Conservation (phyloP, 2,888 invertebrate species). For the Noctua janthina region DNA sequence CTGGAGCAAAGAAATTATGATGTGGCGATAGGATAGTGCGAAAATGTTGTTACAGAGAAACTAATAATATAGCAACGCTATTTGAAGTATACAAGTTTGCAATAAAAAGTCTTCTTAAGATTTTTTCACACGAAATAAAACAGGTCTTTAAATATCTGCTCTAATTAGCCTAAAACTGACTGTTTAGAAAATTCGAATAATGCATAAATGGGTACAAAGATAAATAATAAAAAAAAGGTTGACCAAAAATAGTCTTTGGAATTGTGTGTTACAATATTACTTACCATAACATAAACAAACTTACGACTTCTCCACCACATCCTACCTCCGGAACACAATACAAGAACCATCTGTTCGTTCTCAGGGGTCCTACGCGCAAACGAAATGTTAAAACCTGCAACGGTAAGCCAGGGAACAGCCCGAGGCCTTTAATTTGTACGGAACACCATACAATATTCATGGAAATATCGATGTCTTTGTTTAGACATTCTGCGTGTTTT, state of each 20-base stretch:
- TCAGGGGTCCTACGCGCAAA: constrained; percentile 82
- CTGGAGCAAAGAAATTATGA: constrained; percentile 62
- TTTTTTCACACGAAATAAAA: neutral
- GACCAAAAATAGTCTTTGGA: too few species aligned
- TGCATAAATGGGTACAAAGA: neutral
- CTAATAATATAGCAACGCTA: neutral
- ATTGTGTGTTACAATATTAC: too few species aligned
- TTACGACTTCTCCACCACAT: constrained; percentile 41
- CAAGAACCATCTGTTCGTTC: constrained; percentile 85
- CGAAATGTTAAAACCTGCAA: constrained; percentile 81
- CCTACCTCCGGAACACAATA: constrained; percentile 63
- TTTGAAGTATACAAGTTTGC: neutral
- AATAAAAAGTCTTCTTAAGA: neutral
- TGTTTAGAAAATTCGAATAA: neutral
- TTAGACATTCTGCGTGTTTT: constrained; percentile 55
- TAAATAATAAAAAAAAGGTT: neutral
- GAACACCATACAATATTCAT: constrained; percentile 69
- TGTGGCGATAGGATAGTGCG: constrained; percentile 46
- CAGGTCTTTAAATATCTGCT: neutral
- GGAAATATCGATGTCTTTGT: constrained; percentile 69
- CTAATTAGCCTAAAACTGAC: neutral
- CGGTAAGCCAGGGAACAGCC: constrained; percentile 78
- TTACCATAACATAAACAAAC: neutral
- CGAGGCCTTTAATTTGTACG: constrained; percentile 84
- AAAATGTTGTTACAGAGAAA: neutral